These are phyloP conservation scores for Apodemia mormo DNA, from an alignment of 2,888 invertebrate genomes.

Conservation along the genomic window DNA sequence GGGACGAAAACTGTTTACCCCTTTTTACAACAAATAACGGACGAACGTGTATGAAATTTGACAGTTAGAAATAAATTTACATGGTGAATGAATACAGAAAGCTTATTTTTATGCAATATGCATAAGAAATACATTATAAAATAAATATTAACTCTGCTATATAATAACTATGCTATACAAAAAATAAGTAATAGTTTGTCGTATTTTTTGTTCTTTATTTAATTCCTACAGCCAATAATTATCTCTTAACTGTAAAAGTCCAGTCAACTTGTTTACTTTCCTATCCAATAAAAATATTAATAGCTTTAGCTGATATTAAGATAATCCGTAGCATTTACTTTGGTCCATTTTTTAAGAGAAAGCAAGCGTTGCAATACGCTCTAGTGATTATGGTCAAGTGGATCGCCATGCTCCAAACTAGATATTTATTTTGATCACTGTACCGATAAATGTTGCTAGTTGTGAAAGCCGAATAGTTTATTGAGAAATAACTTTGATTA, in stretches of 20 bases:
- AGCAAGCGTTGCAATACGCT: slow-evolving; percentile 59
- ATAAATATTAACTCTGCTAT: too few relatives aligned
- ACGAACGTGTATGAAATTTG: too few relatives aligned
- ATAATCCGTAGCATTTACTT: slow-evolving; percentile 19
- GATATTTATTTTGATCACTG: slow-evolving; percentile 36
- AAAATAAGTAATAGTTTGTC: too few relatives aligned
- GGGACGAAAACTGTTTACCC: too few relatives aligned
- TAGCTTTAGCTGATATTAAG: slow-evolving; percentile 11
- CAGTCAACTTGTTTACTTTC: not conserved
- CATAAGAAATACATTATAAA: too few relatives aligned
- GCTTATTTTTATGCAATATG: too few relatives aligned
- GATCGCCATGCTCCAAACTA: slow-evolving; percentile 42
- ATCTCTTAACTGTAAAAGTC: not conserved
- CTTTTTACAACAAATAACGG: too few relatives aligned
- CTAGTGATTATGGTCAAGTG: slow-evolving; percentile 61
- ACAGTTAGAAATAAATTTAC: too few relatives aligned
- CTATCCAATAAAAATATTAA: not conserved
- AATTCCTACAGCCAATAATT: too few relatives aligned
- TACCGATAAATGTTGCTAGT: slow-evolving; percentile 21
- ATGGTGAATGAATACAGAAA: too few relatives aligned
- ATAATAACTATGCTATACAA: too few relatives aligned
- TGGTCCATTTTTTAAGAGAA: slow-evolving; percentile 46
- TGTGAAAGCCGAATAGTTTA: slow-evolving; percentile 12
- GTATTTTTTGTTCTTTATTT: too few relatives aligned
- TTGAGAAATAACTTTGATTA: slow-evolving; percentile 10